These are phyloP conservation scores for Hermatobates lingyangjiaoensis DNA, from an alignment of 1,140 invertebrate genomes.

Conservation along the genomic window DNA sequence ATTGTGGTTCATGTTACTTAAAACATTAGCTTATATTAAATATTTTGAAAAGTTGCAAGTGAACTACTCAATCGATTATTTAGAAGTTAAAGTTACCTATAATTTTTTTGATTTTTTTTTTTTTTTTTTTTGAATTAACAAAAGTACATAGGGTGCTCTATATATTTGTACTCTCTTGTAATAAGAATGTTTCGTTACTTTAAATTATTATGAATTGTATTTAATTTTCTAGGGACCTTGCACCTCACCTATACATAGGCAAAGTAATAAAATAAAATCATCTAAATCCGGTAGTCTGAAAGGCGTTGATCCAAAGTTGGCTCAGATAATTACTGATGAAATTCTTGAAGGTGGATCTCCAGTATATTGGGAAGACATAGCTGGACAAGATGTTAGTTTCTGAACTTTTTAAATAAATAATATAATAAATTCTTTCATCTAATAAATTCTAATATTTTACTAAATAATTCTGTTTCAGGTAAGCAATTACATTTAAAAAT, in stretches of 20 bases:
- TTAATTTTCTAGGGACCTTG: constrained; percentile 20
- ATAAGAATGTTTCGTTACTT: background rate
- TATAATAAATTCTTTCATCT: no score
- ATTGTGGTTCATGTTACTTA: background rate
- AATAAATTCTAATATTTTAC: no score
- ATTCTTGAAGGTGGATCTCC: constrained; percentile 58
- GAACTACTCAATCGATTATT: no score
- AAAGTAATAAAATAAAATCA: constrained; percentile 28
- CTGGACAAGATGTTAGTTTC: constrained; percentile 54
- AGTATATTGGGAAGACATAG: constrained; percentile 85
- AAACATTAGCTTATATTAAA: background rate
- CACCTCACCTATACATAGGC: constrained; percentile 40
- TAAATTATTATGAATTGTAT: background rate
- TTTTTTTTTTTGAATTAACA: background rate
- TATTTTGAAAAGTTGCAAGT: no score
- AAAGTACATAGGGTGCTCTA: background rate
- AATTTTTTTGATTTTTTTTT: no score
- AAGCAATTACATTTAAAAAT: no score
- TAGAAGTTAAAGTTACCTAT: no score
- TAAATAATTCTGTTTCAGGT: no score
- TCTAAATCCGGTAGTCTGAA: constrained; percentile 33
- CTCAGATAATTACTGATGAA: constrained; percentile 57
- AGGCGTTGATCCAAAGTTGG: constrained; percentile 76
- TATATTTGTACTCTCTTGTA: background rate
- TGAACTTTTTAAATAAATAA: no score